Evolutionary conservation across 2,113 vertebrate species (phyloP).

Genomic region (Struthidea cinerea): DNA sequence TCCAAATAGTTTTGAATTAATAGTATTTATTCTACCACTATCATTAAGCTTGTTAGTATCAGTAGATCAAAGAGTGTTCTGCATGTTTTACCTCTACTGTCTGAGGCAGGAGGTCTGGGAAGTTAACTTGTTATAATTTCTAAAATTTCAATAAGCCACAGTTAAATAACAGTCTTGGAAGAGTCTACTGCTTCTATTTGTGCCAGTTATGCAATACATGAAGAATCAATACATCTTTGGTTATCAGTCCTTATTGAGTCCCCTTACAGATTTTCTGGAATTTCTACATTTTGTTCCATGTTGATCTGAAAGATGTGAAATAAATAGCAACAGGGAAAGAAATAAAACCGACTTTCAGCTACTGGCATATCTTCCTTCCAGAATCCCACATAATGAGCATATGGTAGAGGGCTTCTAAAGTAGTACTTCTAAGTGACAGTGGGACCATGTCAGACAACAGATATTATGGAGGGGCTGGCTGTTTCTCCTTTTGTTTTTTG

Average conservation of each 20-base stretch:
- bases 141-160: background rate
- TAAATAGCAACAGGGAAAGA: background rate
- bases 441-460: background rate
- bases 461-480: background rate
- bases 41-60: background rate
- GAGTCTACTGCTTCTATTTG: background rate
- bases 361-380: background rate
- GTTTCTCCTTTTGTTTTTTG: background rate
- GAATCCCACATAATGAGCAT: background rate
- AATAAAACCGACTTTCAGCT: background rate
- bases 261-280: background rate
- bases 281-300: background rate
- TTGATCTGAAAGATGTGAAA: background rate
- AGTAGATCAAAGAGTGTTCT: background rate
- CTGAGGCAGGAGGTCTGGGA: background rate
- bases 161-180: background rate
- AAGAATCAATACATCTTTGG: background rate
- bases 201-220: background rate
- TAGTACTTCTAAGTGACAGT: background rate
- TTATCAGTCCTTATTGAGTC: background rate
- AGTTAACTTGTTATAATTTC: background rate
- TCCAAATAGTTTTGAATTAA: background rate
- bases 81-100: background rate
- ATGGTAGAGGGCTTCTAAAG: background rate
- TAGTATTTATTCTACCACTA: background rate